Base-by-base conservation (phyloP, 1,140 invertebrate species). In the Brachionus manjavacas region DNA sequence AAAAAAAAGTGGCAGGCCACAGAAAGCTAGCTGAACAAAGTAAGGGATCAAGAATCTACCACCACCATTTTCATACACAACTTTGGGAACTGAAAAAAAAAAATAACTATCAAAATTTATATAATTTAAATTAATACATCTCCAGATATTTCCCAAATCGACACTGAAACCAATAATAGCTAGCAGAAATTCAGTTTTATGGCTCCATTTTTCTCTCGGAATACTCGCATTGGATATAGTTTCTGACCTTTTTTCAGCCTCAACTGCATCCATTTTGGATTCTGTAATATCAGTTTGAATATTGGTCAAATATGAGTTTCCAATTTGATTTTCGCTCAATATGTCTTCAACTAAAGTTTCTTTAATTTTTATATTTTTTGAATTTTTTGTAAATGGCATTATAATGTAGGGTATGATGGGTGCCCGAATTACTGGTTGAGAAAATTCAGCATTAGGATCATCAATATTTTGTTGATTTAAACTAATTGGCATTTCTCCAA, bases 61-160 rank as follows among this genome's bases (percentile, higher is more conserved):
- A 89, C 95, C 95, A 66, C 95, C 96, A 90, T 97, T 96, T 88
- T 95, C 94, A 90, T 97, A 95, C 87, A 95, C 96, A 79, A 96
- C 90, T 88, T 96, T 97, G 9, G 96, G 95, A 91, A 97, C 79
- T 81, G 7, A 46, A 46, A 28, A 81, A 41, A 64, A 41, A 43
- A 20, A 35, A 35, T 81, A 55, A 23, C n/a, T 39, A 39, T 0
- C 11, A 16, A 12, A 46, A 12, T 64, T 43, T 8, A 4, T 55
- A 39, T 20, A 23, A 4, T 23, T 35, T n/a, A 28, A 41, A 12
- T 16, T 0, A 43, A 64, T 81, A 81, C 79, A 98, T 87, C 72
- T 28, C 84, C 84, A 84, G 46, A 84, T 49, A 79, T 84, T 84
- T 64, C 84, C 84, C 23, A 84, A 55, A 25, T 79, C 84, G 12